phyloP scores from a whole-genome alignment of 2,113 vertebrate genomes.

The Neogale vison region DNA sequence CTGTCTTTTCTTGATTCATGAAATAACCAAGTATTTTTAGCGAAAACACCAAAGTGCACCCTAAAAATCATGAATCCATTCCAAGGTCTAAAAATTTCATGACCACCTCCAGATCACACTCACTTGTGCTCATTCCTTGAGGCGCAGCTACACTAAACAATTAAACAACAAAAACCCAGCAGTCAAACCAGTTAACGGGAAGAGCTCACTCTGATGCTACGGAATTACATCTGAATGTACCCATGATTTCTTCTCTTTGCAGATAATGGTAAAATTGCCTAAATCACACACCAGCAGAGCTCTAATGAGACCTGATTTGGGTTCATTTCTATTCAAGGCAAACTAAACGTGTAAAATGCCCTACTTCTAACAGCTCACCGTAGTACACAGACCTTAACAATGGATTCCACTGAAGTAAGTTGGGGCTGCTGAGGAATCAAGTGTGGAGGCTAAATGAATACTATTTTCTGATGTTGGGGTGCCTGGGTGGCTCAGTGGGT shows the following conservation, averaged over 20 bases:
- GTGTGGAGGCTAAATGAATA: background rate
- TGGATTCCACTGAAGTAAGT: background rate
- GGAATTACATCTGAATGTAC: slow-evolving; percentile 59
- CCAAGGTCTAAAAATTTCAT: background rate
- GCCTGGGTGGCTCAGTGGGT: no score
- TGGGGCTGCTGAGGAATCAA: slow-evolving; percentile 10
- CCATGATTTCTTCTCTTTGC: slow-evolving; percentile 65
- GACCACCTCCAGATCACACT: background rate
- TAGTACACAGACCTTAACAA: slow-evolving; percentile 10
- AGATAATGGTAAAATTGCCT: slow-evolving; percentile 69
- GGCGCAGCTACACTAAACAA: slow-evolving; percentile 27
- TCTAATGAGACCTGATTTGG: slow-evolving; percentile 64
- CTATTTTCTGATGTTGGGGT: background rate
- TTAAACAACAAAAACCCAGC: slow-evolving; percentile 25
- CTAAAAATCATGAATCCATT: background rate
- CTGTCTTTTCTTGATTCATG: background rate
- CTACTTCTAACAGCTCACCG: slow-evolving; percentile 29
- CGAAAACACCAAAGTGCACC: background rate
- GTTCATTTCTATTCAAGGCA: slow-evolving; percentile 67
- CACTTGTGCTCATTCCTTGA: background rate
- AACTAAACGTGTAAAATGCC: slow-evolving; percentile 41
- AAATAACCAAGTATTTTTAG: background rate
- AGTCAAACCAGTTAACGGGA: slow-evolving; percentile 9
- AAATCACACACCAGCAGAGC: slow-evolving; percentile 46
- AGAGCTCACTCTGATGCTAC: slow-evolving; percentile 37